Evolutionary conservation across 92 coral and sea anemone species (phyloP).

Genomic region (Desmophyllum pertusum): DNA sequence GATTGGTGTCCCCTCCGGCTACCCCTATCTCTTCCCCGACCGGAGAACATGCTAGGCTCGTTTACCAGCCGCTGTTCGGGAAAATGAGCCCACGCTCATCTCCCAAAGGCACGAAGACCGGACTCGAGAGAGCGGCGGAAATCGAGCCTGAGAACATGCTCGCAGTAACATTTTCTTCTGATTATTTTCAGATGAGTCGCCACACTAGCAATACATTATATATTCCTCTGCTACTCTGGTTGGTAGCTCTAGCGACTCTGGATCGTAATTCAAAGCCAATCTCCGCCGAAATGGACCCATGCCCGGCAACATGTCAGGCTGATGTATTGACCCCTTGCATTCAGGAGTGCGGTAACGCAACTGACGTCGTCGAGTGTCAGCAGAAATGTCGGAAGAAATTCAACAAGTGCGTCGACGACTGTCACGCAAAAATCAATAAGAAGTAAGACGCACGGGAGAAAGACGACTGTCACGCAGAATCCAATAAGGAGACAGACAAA

Average conservation of each 20-base stretch:
- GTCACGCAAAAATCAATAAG: not conserved
- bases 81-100: no score
- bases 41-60: no score
- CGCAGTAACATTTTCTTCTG: not conserved
- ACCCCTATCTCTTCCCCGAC: no score
- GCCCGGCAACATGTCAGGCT: not conserved
- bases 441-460: no score
- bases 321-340: not conserved
- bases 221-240: not conserved
- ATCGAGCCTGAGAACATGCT: not conserved
- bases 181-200: not conserved
- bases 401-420: slow-evolving; percentile 17
- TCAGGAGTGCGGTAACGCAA: not conserved
- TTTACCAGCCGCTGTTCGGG: no score
- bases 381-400: not conserved
- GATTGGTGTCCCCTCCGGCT: no score
- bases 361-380: not conserved
- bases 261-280: no score
- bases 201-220: not conserved
- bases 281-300: not conserved
- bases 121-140: no score
- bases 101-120: no score
- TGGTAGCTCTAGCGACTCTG: not conserved
- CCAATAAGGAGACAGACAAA: not conserved
- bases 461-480: slow-evolving; percentile 1